These are phyloP conservation scores for Clepsis dumicolana DNA, from an alignment of 2,888 invertebrate genomes.

Conservation along the genomic window DNA sequence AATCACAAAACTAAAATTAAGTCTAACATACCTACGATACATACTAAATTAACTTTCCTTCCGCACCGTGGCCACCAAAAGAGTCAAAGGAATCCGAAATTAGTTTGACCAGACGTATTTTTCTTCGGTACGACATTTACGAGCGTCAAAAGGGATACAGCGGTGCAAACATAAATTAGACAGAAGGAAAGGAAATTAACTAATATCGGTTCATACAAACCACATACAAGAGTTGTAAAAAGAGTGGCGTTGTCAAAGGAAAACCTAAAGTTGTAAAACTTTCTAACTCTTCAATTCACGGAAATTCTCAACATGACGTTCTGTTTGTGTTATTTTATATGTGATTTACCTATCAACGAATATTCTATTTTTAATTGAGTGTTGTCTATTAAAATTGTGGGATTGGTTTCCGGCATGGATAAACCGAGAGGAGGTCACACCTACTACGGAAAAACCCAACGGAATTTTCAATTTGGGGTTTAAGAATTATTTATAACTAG, in stretches of 20 bases:
- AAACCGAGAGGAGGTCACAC: too few relatives aligned
- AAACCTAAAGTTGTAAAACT: slow-evolving; percentile 6
- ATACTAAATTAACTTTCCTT: slow-evolving; percentile 7
- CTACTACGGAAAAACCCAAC: too few relatives aligned
- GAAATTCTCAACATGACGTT: slow-evolving; percentile 49
- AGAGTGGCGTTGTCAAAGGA: background rate
- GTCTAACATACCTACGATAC: background rate
- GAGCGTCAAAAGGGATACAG: slow-evolving; percentile 40
- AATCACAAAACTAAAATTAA: background rate
- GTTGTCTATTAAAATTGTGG: too few relatives aligned
- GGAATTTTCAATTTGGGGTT: too few relatives aligned
- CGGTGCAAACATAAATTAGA: slow-evolving; percentile 11
- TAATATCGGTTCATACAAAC: background rate
- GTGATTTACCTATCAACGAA: background rate
- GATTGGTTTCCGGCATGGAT: too few relatives aligned
- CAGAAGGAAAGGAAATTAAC: slow-evolving; percentile 19
- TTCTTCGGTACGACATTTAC: slow-evolving; percentile 39
- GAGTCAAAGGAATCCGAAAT: slow-evolving; percentile 30
- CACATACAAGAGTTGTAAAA: background rate
- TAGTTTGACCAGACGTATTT: slow-evolving; percentile 35
- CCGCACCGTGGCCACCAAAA: slow-evolving; percentile 10
- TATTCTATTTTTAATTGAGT: background rate
- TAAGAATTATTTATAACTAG: too few relatives aligned
- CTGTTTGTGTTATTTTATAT: slow-evolving; percentile 45
- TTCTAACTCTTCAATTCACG: slow-evolving; percentile 44